phyloP scores from a whole-genome alignment of 2,113 vertebrate genomes.

The Oplegnathus fasciatus region DNA sequence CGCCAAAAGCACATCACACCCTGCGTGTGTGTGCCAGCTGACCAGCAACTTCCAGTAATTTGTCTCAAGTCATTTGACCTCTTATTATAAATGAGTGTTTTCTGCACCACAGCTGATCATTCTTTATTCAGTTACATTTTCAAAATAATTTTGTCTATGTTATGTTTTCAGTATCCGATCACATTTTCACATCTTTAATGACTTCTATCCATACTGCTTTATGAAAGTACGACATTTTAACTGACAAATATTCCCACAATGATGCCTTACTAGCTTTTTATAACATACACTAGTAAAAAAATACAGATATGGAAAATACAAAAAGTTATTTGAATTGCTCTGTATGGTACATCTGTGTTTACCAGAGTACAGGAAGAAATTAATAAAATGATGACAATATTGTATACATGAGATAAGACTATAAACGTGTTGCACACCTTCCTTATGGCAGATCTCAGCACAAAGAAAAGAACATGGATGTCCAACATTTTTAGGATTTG shows the following conservation, averaged over 20 bases:
- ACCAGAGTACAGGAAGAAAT: too few species aligned
- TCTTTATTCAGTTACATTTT: constrained; percentile 1
- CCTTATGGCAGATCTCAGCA: neutral
- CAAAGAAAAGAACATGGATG: neutral
- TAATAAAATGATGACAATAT: neutral
- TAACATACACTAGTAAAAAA: constrained; percentile 3
- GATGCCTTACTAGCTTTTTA: neutral
- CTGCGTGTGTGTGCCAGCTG: constrained; percentile 38
- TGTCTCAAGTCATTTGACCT: neutral
- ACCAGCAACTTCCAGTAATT: neutral
- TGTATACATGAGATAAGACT: neutral
- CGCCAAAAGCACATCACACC: constrained; percentile 28
- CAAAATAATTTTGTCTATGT: neutral
- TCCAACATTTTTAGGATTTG: neutral
- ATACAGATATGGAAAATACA: constrained; percentile 32
- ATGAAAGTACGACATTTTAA: neutral
- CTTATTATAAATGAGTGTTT: neutral
- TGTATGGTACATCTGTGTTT: neutral
- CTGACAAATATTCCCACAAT: neutral
- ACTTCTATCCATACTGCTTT: neutral
- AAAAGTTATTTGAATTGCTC: constrained; percentile 16
- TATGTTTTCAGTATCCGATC: neutral
- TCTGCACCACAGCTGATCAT: too few species aligned
- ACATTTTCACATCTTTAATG: neutral
- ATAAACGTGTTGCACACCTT: neutral